phyloP scores from a whole-genome alignment of 1,140 invertebrate species.

The Chelonus insularis region DNA sequence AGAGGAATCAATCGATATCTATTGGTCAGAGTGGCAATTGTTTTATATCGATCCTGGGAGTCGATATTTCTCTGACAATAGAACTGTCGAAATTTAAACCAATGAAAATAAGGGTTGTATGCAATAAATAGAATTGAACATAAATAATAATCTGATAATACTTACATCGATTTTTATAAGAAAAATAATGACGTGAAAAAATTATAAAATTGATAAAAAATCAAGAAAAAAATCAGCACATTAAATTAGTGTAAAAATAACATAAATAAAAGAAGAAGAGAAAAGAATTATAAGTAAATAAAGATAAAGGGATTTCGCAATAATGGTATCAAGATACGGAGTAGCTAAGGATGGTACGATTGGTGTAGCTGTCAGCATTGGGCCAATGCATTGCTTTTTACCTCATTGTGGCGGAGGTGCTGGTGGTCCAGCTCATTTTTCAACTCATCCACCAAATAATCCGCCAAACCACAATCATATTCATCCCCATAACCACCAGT shows the following conservation, averaged over 20 bases:
- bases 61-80: slow-evolving; percentile 18
- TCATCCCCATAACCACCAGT: slow-evolving; percentile 50
- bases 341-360: slow-evolving; percentile 52
- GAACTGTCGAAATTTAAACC: slow-evolving; percentile 5
- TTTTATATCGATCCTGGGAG: slow-evolving; percentile 24
- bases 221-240: background rate
- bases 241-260: background rate
- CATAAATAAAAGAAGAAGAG: background rate
- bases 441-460: slow-evolving; percentile 48
- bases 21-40: background rate
- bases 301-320: slow-evolving; percentile 18
- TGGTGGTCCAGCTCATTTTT: slow-evolving; percentile 45
- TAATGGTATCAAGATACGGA: slow-evolving; percentile 54
- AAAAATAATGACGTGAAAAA: too few species aligned
- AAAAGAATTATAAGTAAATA: slow-evolving; percentile 12
- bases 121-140: too few species aligned
- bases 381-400: slow-evolving; percentile 50
- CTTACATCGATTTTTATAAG: too few species aligned
- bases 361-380: slow-evolving; percentile 49
- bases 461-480: slow-evolving; percentile 51
- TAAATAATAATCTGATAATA: too few species aligned
- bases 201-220: too few species aligned
- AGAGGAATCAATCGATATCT: slow-evolving; percentile 11
- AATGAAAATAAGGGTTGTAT: background rate
- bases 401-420: slow-evolving; percentile 40